phyloP scores from a whole-genome alignment of 2,113 vertebrate species.

The Ophiodon elongatus region DNA sequence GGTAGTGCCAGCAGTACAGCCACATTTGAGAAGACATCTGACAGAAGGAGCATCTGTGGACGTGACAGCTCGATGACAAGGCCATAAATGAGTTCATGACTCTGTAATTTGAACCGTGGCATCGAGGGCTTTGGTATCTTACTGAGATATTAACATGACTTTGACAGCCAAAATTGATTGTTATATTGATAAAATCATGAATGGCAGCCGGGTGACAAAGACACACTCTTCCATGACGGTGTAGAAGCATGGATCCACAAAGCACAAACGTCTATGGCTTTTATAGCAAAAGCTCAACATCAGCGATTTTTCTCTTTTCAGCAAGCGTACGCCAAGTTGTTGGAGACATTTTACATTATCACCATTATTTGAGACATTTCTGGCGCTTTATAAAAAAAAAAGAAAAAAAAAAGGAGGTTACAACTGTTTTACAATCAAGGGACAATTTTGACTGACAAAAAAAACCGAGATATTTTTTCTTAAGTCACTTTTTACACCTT shows the following conservation, averaged over 20 bases:
- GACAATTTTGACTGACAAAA: background rate
- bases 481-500: background rate
- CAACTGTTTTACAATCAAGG: background rate
- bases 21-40: background rate
- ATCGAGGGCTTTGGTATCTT: conserved; percentile 7
- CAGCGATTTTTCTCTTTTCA: background rate
- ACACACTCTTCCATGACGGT: background rate
- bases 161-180: background rate
- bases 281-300: background rate
- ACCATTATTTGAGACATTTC: background rate
- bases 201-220: background rate
- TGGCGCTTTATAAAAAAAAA: background rate
- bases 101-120: conserved; percentile 2
- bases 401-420: background rate
- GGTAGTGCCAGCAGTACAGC: background rate
- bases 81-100: conserved; percentile 9
- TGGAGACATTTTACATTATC: background rate
- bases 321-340: background rate
- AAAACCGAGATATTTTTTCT: background rate
- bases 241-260: background rate
- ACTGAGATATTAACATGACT: background rate
- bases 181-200: background rate
- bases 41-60: background rate
- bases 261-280: background rate
- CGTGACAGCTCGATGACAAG: background rate